Conservation (phyloP, 2,797 vertebrate species). For the Amblyraja radiata region DNA sequence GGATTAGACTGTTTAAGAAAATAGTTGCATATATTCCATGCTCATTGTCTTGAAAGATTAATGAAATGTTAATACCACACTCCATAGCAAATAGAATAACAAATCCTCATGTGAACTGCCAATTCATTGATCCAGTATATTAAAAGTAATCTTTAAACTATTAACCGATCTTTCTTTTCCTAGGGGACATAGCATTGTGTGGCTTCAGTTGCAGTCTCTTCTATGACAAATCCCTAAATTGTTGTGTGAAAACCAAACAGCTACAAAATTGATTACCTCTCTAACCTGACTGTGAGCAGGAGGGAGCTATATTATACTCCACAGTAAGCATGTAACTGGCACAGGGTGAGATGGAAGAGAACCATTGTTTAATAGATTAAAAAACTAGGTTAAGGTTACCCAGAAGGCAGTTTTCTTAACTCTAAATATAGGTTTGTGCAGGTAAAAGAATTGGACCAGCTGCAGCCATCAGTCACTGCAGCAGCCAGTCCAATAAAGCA, state of each 20-base stretch:
- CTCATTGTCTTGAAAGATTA: not conserved
- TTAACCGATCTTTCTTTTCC: not conserved
- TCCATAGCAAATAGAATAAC: not conserved
- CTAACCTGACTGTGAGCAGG: not conserved
- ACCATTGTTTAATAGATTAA: not conserved
- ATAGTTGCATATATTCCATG: too few species aligned
- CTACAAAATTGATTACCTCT: not conserved
- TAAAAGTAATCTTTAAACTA: not conserved
- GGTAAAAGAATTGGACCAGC: conserved; percentile 4
- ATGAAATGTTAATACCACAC: not conserved
- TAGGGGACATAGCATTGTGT: not conserved
- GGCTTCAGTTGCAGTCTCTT: not conserved
- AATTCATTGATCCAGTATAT: not conserved
- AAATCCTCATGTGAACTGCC: not conserved
- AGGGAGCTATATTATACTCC: not conserved
- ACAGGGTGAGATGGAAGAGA: not conserved
- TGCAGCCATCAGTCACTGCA: not conserved
- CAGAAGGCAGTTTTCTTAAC: not conserved
- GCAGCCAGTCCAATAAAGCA: not conserved
- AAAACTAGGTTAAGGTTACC: not conserved
- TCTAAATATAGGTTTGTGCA: conserved; percentile 17
- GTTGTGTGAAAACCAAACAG: not conserved
- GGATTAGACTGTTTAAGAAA: not conserved
- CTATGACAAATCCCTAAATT: not conserved
- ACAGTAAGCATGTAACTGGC: not conserved